Base-by-base conservation (phyloP, 2,888 invertebrate genomes). In the Tanypteryx hageni region DNA sequence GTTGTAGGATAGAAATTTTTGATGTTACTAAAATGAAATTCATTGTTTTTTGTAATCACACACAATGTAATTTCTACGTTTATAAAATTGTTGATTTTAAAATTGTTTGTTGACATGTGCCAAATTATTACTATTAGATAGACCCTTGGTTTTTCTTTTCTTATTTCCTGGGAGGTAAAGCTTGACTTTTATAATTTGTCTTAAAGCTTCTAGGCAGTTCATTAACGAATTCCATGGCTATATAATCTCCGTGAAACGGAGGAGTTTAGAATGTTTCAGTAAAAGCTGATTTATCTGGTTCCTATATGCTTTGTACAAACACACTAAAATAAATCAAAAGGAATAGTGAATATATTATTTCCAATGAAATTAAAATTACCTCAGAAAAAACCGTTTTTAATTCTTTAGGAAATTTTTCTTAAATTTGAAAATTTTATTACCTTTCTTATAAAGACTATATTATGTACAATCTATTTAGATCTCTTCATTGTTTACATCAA, bases 391-490 rank as follows among this genome's bases (percentile, higher is more conserved):
- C n/a, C 5, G 76, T 11, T 16, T 76, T 76, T 22, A 22, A n/a
- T 76, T 22, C 10, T 76, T 76, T 22, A 76, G 10, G 22, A 89
- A 89, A 89, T 64, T 44, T 83, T 64, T 11, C 18, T 83, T 31
- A 89, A 89, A 89, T 64, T 27, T 89, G 18, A 89, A 64, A 61
- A 89, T 89, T 27, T 83, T 83, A 44, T 27, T 89, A 18, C 31
- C 31, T 64, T 64, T 89, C 86, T 16, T 86, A 86, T 89, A 89
- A 89, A 89, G 89, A 64, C 31, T 64, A 89, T 83, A 83, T 89
- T 64, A 89, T 89, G 59, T 89, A 89, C 89, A 89, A 22, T 86
- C 86, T 89, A 89, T 64, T 89, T 31, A 89, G 27, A 13, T 83
- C 57, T 83, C 31, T 59, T 76, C 22, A 22, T 22, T 27, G 59